These are phyloP conservation scores for Tonatia bakeri DNA, from an alignment of 2,113 vertebrate genomes.

Conservation along the genomic window DNA sequence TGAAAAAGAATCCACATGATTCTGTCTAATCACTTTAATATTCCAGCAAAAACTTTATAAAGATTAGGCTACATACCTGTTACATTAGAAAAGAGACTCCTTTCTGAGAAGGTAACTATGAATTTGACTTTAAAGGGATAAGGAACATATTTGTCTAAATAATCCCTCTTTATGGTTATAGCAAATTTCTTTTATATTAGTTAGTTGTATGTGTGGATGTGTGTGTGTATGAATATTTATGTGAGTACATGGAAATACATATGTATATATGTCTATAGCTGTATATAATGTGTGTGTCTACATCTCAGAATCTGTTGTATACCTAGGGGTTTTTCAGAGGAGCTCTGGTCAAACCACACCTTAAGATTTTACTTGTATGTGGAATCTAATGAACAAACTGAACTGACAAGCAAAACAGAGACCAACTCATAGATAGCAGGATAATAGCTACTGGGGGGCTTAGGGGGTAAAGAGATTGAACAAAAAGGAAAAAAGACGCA, in stretches of 20 bases:
- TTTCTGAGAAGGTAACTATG: background rate
- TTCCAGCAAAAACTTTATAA: background rate
- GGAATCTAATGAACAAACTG: too few species aligned
- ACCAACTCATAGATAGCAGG: too few species aligned
- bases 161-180: background rate
- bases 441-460: too few species aligned
- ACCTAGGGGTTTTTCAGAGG: background rate
- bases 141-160: background rate
- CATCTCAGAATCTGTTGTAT: background rate
- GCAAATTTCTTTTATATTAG: conserved; percentile 3
- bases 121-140: background rate
- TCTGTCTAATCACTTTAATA: background rate
- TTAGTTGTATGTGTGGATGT: background rate
- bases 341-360: background rate
- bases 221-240: background rate
- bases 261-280: background rate
- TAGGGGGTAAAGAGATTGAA: too few species aligned
- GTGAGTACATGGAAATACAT: background rate
- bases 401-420: too few species aligned
- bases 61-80: background rate
- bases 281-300: background rate
- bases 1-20: background rate
- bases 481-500: too few species aligned
- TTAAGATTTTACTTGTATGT: background rate
- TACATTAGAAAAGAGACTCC: background rate